Base-by-base conservation (phyloP, 1,140 invertebrate genomes). In the Brachionus manjavacas region DNA sequence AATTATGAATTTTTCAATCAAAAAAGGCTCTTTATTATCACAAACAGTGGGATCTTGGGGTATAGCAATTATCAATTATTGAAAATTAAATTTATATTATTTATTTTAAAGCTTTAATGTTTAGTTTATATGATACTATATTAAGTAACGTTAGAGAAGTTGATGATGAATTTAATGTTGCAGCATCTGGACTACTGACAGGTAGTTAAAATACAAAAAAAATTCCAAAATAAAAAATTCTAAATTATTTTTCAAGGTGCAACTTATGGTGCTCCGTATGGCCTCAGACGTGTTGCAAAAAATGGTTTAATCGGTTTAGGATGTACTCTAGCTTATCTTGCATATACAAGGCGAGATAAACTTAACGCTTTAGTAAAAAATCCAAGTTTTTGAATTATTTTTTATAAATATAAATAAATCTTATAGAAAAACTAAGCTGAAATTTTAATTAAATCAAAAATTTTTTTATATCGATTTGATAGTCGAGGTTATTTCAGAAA, bases 41-140 rank as follows among this genome's bases (percentile, higher is more conserved):
- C 79, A 81, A 68, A 68, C 79, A 46, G 52, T 81, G 16, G 79
- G 79, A 16, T 23, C 79, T 28, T 64, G 28, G 79, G 79, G 79
- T 81, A 64, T 28, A 25, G 4, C 16, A 20, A 60, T 16, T 35
- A 35, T 28, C 23, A 25, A 39, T n/a, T 16, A 23, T 64, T 8
- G 35, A 80, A 35, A 16, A 35, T 39, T 4, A 8, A 9, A n/a
- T 46, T 11, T 25, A 9, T 39, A 66, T 81, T 43, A 2, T 43
- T 64, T 68, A 41, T 60, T 28, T 46, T 46, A 46, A 3, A 81
- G 79, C 79, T 39, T 20, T 81, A 11, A 81, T 81, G 79, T 81
- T 64, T 35, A 81, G 79, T 68, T 64, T 81, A 25, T 81, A 81
- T 46, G 79, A 81, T 81, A 81, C 79, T 60, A 41, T 81, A 35